Base-by-base conservation (phyloP, 2,113 vertebrate genomes). In the Paramisgurnus dabryanus region DNA sequence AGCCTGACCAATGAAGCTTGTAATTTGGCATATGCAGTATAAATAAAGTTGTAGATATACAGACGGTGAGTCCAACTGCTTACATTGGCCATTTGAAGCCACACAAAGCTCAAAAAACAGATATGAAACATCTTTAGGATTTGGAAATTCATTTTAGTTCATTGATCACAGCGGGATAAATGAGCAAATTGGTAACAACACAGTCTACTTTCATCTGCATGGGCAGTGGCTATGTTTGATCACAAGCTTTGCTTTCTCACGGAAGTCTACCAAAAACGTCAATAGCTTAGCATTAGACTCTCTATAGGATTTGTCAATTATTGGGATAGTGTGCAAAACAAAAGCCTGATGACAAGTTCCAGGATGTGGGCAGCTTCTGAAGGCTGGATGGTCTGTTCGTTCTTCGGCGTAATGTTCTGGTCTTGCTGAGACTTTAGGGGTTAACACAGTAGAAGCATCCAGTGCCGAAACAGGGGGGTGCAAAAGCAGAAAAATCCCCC, bases 1-100 rank as follows among this genome's bases (percentile, higher is more conserved):
- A 91, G 87, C 82, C 89, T 90, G 89, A 85, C 86, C 90, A 92
- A 90, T 90, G 86, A 89, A 91, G 88, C 90, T 92, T 91, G 89
- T 92, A 89, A 92, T 92, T 91, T 91, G 88, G 89, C 87, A 90
- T 85, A 80, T 81, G 83, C 78, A 82, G 86, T 87, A 85, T 72
- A 83, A 91, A 87, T 91, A 88, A 90, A 64, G 88, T 88, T 87
- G 82, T 87, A 90, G 86, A 91, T 87, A 80, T 82, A 87, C 85
- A 85, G 84, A 84, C 82, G 13, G 85, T 55, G 6, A 61, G 68
- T 80, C 78, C 50, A 76, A 89, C 84, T 78, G 85, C 82, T 86
- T 85, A 80, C 63, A 87, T 82, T 57, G 75, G 60, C 67, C 22
- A 22, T 47, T 34, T 68, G 15, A 72, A 61, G 40, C 34, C 13